phyloP scores from a whole-genome alignment of 1,140 invertebrate species.

The Drosophila nebulosa region DNA sequence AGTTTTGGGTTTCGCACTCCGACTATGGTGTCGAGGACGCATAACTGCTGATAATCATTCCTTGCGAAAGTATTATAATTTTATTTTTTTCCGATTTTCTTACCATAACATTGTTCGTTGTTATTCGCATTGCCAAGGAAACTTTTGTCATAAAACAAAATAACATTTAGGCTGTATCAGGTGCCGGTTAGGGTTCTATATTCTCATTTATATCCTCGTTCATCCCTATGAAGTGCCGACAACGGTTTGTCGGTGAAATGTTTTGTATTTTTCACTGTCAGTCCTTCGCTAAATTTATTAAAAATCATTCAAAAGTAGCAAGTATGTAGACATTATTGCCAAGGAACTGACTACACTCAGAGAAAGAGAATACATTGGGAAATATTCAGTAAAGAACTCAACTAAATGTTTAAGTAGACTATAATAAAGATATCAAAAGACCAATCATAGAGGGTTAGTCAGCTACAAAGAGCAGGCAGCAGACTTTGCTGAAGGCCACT shows the following conservation, averaged over 20 bases:
- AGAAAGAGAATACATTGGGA: not conserved
- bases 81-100: constrained; percentile 27
- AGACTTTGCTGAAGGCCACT: no score
- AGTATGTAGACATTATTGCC: not conserved
- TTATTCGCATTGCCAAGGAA: constrained; percentile 68
- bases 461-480: no score
- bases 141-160: constrained; percentile 64
- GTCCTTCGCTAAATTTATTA: constrained; percentile 45
- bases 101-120: constrained; percentile 18
- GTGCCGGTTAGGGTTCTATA: constrained; percentile 14
- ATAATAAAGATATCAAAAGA: no score
- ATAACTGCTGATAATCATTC: constrained; percentile 43
- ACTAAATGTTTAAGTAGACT: no score
- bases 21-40: constrained; percentile 46
- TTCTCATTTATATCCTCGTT: not conserved
- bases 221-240: constrained; percentile 37
- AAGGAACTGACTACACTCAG: constrained; percentile 8
- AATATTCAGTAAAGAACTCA: not conserved
- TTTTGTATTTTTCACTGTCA: constrained; percentile 9
- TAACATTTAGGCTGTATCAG: constrained; percentile 30
- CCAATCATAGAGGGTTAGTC: no score
- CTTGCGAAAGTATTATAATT: constrained; percentile 45
- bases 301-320: constrained; percentile 41
- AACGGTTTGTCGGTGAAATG: constrained; percentile 46
- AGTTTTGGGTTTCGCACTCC: constrained; percentile 33